Percentiles rank a stretch among this genome's conserved stretches.
Conservation (phyloP, 2,113 vertebrate species). For the Cromileptes altivelis region DNA sequence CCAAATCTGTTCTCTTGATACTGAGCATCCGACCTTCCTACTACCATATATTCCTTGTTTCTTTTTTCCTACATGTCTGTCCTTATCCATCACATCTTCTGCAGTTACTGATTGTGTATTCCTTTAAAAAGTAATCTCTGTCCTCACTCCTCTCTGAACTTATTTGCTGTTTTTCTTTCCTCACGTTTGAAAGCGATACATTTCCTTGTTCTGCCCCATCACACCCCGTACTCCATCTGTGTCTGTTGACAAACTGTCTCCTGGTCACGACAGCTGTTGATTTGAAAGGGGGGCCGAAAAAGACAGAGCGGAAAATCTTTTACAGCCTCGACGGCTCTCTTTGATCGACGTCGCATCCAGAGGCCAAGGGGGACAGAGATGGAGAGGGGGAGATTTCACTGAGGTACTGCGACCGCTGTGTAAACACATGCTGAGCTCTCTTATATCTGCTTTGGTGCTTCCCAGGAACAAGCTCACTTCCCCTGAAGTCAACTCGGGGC, state of each 20-base stretch:
- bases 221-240: slow-evolving; percentile 11
- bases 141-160: too few relatives aligned
- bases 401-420: neutral
- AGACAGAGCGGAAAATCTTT: slow-evolving; percentile 30
- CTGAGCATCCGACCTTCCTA: too few relatives aligned
- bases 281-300: neutral
- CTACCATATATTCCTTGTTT: neutral
- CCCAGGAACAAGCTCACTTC: slow-evolving; percentile 4
- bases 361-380: slow-evolving; percentile 15
- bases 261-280: neutral
- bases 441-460: slow-evolving; percentile 43
- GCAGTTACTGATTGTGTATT: neutral
- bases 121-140: neutral
- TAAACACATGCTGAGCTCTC: slow-evolving; percentile 14
- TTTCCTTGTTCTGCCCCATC: neutral
- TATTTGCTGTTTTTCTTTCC: neutral
- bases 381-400: slow-evolving; percentile 3
- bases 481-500: neutral
- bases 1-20: neutral
- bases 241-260: slow-evolving; percentile 43
- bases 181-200: neutral
- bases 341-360: slow-evolving; percentile 23
- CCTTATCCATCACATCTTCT: neutral
- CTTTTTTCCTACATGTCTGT: neutral
- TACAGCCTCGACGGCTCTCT: slow-evolving; percentile 13